A percentile compares a stretch with the other conserved stretches of the same genome.
Conservation (phyloP, 1,140 invertebrate genomes). For the Pygmarrhopalites habei region DNA sequence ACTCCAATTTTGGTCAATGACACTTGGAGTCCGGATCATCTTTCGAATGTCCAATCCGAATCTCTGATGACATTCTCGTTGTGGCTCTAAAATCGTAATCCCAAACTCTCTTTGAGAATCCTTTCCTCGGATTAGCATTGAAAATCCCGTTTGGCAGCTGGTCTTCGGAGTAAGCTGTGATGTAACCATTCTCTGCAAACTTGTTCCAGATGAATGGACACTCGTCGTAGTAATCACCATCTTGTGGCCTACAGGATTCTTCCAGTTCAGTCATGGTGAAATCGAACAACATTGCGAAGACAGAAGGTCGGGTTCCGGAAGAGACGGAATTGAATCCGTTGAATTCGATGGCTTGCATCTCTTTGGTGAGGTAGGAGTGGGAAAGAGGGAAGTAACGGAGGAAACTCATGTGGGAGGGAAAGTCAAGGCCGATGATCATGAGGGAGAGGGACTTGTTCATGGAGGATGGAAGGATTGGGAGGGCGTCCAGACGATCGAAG, state of each 20-base stretch:
- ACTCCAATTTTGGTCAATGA: not conserved
- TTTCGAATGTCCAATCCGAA: not conserved
- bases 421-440: slow-evolving; percentile 51
- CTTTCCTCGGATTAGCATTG: slow-evolving; percentile 41
- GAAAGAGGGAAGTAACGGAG: slow-evolving; percentile 50
- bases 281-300: slow-evolving; percentile 39
- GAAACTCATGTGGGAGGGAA: slow-evolving; percentile 52
- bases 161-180: slow-evolving; percentile 44
- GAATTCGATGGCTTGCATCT: slow-evolving; percentile 43
- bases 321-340: slow-evolving; percentile 43
- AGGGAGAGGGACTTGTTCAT: no score
- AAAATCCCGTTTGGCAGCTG: slow-evolving; percentile 42
- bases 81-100: slow-evolving; percentile 44
- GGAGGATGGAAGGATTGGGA: no score
- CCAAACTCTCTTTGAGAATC: slow-evolving; percentile 43
- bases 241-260: not conserved
- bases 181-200: slow-evolving; percentile 41
- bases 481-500: no score
- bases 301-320: slow-evolving; percentile 43
- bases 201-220: slow-evolving; percentile 45
- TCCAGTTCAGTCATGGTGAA: not conserved
- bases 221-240: slow-evolving; percentile 37
- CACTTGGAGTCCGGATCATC: not conserved
- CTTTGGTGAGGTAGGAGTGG: slow-evolving; percentile 43
- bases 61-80: no score